A percentile compares a stretch with the other conserved stretches of the same genome.
Evolutionary conservation across 2,888 invertebrate species (phyloP).

Genomic region (Troides helena): DNA sequence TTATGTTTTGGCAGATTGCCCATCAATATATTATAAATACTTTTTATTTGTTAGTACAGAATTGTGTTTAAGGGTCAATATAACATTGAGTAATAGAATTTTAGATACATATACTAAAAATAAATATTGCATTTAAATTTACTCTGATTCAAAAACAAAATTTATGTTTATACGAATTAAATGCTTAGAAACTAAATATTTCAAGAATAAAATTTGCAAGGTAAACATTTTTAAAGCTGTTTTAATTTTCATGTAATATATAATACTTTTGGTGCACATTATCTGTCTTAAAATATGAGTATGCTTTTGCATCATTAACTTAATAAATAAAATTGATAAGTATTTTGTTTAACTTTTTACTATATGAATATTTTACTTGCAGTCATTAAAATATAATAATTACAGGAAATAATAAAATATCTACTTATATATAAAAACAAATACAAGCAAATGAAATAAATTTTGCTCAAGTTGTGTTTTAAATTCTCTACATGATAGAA

Average conservation of each 20-base stretch:
- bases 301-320: no score
- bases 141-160: neutral
- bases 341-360: no score
- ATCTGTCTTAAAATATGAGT: no score
- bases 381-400: no score
- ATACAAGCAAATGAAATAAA: neutral
- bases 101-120: neutral
- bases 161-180: neutral
- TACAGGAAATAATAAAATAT: neutral
- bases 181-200: neutral
- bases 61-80: neutral
- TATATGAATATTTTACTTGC: no score
- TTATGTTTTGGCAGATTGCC: slow-evolving; percentile 44
- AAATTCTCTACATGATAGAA: no score
- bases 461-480: no score
- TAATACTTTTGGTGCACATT: no score
- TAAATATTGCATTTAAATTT: neutral
- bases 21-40: slow-evolving; percentile 22
- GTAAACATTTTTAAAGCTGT: neutral
- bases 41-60: slow-evolving; percentile 5
- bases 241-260: no score
- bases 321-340: no score
- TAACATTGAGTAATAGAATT: no score
- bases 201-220: neutral
- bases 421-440: neutral